Base-by-base conservation (phyloP, 2,113 vertebrate genomes). In the Chionis minor region DNA sequence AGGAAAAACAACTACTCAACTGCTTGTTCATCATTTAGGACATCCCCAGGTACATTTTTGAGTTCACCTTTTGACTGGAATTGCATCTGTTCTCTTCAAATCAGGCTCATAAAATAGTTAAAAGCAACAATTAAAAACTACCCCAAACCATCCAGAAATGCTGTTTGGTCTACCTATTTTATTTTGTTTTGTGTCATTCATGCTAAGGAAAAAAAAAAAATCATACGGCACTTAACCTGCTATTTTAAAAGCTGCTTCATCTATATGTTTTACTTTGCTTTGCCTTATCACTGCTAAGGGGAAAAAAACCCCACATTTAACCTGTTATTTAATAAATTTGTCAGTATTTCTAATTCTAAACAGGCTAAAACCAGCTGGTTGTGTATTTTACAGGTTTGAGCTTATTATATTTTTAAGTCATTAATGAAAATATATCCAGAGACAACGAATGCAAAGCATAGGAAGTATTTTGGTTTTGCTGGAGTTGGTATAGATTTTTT, bases 21-120 rank as follows among this genome's bases (percentile, higher is more conserved):
- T 99, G 67, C 97, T 99, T 58, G 98, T 99, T 94, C 99, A 99
- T 98, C 99, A 99, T 94, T 98, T 99, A 92, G 99, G 99, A 88
- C 99, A 99, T 87, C 98, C 99, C 26, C 99, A 99, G 99, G 99
- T 99, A 97, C 96, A 97, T 74, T 82, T 92, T 23, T 62, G 22
- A 78, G 61, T 35, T 92, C 21, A 44, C 23, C 33, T 49, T 90
- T 81, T 87, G n/a, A 40, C 42, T 80, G 20, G 10, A 35, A 38
- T 80, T 79, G 11, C 30, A 54, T 62, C 20, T 78, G 5, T 69
- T 63, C 12, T 69, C 22, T 23, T 32, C 44, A 91, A 59, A 86
- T 87, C 72, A 81, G 27, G 30, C 6, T 54, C 9, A 26, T 30
- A 24, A 24, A 84, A 12, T 75, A 45, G 8, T 65, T 81, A 75